Evolutionary conservation across 30 jellyfish, hydroid and myxozoan species (phyloP), one percentile per base, ranked within the genome.

Genomic region (Aurelia aurita): DNA sequence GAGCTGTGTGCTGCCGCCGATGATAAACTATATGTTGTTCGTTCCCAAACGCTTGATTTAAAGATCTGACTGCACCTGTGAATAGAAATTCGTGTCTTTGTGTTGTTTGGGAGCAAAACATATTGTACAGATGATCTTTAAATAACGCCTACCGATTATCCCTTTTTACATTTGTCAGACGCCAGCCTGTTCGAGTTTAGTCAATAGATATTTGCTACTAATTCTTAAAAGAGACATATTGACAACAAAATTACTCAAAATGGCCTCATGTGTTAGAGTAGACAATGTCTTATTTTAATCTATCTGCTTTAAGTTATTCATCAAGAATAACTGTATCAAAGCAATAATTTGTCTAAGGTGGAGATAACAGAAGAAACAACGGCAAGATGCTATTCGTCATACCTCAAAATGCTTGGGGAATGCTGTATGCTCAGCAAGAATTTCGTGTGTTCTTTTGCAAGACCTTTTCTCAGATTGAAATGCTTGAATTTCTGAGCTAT

Each of bases 101-200:
- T 83, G 76, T 69, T 69, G 93, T 62, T 70, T 35, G 93, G 63
- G 82, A 32, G 75, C 59, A 60, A 83, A 74, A 71, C 86, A 83
- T 83, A 58, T 69, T 83, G 93, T 62, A 18, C 49, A 58, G 77
- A 60, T 69, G 87, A 55, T 83, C 88, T 67, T 60, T 1, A 72
- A 58, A 77, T 77, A 77, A 77, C 88, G 88, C 88, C 79, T 58
- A 21, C 88, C 29, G 88, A 77, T 77, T 77, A 77, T 77, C 88
- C 88, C 69, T 57, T 77, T 77, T 77, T 61, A 77, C 80, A 59
- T 67, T 43, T 60, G 49, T 58, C 79, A 77, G 79, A 77, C 88
- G 79, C 88, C 88, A 77, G 88, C 88, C 79, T 57, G 87, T 75
- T 32, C 27, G 68, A 77, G 79, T 39, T 60, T n/a, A 43, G 75